Conservation (phyloP, 1,140 invertebrate species). For the Psix sp. region DNA sequence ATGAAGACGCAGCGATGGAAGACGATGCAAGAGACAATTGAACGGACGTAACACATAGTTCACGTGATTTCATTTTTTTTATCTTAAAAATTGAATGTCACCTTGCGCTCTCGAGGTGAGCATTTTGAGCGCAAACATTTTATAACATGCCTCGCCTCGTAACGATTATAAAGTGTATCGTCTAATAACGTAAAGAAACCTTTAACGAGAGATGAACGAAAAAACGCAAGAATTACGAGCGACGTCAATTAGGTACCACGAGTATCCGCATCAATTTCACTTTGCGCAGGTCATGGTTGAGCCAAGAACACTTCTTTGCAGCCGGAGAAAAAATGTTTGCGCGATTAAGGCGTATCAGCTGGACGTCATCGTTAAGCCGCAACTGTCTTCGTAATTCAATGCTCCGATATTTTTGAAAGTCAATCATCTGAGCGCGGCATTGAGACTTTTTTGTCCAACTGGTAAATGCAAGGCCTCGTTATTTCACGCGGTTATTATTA, state of each 20-base stretch:
- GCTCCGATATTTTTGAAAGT: slow-evolving; percentile 6
- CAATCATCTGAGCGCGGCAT: slow-evolving; percentile 1
- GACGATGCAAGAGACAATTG: slow-evolving; percentile 36
- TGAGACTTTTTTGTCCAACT: not conserved
- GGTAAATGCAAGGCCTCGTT: slow-evolving; percentile 3
- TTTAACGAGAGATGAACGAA: not conserved
- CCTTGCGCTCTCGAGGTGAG: slow-evolving; percentile 1
- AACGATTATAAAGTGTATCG: slow-evolving; percentile 14
- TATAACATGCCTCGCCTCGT: slow-evolving; percentile 9
- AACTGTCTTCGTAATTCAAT: slow-evolving; percentile 3
- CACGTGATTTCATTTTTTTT: slow-evolving; percentile 37
- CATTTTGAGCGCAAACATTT: not conserved
- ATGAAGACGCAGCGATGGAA: slow-evolving; percentile 22
- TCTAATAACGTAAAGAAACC: slow-evolving; percentile 11
- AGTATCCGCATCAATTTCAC: slow-evolving; percentile 24
- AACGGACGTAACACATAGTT: slow-evolving; percentile 30
- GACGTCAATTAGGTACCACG: not conserved
- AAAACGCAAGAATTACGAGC: slow-evolving; percentile 4
- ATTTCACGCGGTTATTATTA: too few relatives aligned
- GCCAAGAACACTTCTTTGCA: slow-evolving; percentile 4
- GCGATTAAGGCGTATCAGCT: not conserved
- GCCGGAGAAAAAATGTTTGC: slow-evolving; percentile 1
- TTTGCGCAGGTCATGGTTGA: slow-evolving; percentile 19
- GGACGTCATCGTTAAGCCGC: not conserved
- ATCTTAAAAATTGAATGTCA: slow-evolving; percentile 17